Evolutionary conservation across 2,113 vertebrate species (phyloP), one percentile per base, ranked within the genome.

Genomic region (Hydrolagus affinis): DNA sequence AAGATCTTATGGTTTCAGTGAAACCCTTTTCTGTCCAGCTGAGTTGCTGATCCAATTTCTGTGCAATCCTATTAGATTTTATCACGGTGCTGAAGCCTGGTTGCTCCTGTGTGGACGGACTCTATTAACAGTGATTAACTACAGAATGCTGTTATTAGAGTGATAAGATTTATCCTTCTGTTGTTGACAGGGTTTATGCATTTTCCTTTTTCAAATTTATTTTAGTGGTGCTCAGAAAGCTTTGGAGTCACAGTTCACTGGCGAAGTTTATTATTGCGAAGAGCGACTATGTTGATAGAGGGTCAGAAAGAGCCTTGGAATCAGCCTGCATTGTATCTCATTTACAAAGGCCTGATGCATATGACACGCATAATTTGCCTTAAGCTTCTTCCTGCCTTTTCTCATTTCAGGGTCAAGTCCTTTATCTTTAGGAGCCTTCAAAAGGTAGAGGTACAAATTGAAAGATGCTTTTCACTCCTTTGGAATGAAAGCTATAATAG

Each of bases 401-500:
- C 62, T 83, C 62, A 66, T 32, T 68, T 68, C 25, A 66, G 10
- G 11, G 78, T 28, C 62, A 68, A 30, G 25, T 17, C 28, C 62
- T n/a, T 14, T 66, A 68, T 17, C 23, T 25, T 62, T 17, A 80
- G 59, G 12, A 62, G 76, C 76, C 25, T 66, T 83, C 76, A 78
- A 66, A 68, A 83, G 62, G 15, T 83, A 28, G 14, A 83, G 25
- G 25, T 32, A 17, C 25, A 28, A 19, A 19, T 83, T 66, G 78
- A 83, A 66, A 64, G 30, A 66, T 83, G 44, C 77, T 10, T 83
- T 83, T 83, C 77, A 10, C 60, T 83, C 59, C 23, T 83, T n/a
- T 64, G 77, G 66, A 83, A 25, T 83, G 77, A 66, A 83, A 83
- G 23, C 59, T 30, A 14, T 83, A 83, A 83, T 66, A 62, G 60